Conservation (phyloP, 2,797 vertebrate species). For the Xyrichtys novacula region DNA sequence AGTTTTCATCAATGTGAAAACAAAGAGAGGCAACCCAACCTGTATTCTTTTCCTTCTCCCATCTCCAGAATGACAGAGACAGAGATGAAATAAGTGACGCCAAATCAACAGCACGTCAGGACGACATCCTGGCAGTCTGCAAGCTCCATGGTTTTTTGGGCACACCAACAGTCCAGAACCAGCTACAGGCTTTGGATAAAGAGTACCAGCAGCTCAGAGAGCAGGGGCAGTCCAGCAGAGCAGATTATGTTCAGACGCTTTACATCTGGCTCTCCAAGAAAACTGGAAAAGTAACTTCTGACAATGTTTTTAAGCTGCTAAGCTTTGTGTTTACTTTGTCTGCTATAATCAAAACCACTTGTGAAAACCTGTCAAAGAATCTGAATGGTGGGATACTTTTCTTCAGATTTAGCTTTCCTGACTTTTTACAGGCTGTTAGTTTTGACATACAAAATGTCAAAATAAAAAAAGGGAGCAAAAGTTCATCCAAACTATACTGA, state of each 20-base stretch:
- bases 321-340: neutral
- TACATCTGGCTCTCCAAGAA: slow-evolving; percentile 82
- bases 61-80: slow-evolving; percentile 59
- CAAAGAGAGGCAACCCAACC: neutral
- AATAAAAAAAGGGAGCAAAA: too few species aligned
- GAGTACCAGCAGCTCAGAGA: slow-evolving; percentile 81
- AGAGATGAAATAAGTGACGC: slow-evolving; percentile 63
- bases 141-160: slow-evolving; percentile 78
- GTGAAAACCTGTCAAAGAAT: too few species aligned
- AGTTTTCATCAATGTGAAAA: too few species aligned
- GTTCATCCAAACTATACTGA: too few species aligned
- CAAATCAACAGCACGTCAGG: slow-evolving; percentile 70
- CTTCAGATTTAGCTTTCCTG: too few species aligned
- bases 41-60: neutral
- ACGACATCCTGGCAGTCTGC: slow-evolving; percentile 83
- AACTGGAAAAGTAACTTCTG: slow-evolving; percentile 73
- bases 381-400: too few species aligned
- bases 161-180: slow-evolving; percentile 71
- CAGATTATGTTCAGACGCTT: slow-evolving; percentile 81
- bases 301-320: too few species aligned
- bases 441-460: too few species aligned
- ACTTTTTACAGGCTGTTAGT: too few species aligned
- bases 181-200: slow-evolving; percentile 81
- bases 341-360: neutral
- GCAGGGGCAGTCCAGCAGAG: slow-evolving; percentile 76